Evolutionary conservation across 1,140 invertebrate species (phyloP), one percentile per base, ranked within the genome.

Genomic region (Armadillidium nasatum): DNA sequence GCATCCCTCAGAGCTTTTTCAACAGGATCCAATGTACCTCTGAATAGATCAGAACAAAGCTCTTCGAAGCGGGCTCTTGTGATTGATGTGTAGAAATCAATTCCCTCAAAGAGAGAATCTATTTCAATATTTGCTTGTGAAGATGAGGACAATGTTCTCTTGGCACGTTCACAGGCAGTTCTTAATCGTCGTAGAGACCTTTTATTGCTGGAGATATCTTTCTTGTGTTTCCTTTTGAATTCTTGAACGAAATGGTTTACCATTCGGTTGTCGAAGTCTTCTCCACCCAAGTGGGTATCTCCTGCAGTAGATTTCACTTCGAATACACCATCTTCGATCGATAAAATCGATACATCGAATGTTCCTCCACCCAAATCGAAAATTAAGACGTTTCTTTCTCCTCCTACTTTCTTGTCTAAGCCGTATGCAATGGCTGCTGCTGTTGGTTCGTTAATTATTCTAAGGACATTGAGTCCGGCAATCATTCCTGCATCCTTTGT

Each of bases 401-500:
- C 13, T 71, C 76, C 11, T 75, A 72, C 45, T 80, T n/a, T 82
- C 60, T 81, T 82, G 76, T 82, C 81, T 10, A 94, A 84, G n/a
- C 93, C 93, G 82, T 94, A 45, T 92, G 92, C 9, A 94, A n/a
- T 83, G 21, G 92, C 92, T 0, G 93, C 93, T 11, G 92, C 92
- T 4, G 92, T 94, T 0, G 91, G 90, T 89, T 84, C 93, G 79
- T 88, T 88, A 81, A 94, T 93, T 78, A 94, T 93, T n/a, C 94
- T 89, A 82, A 96, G 87, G 81, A 95, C 92, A 82, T 96, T 94
- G 76, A 94, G 85, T 2, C 90, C 92, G 82, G 93, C 91, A 87
- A 95, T 95, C 82, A 91, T 92, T 83, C 93, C 93, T 83, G 93
- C 89, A 88, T 95, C 93, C 87, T 95, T 95, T 74, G 93, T 95